Evolutionary conservation across 2,797 vertebrate species (phyloP).

Genomic region (Sarcophilus harrisii): DNA sequence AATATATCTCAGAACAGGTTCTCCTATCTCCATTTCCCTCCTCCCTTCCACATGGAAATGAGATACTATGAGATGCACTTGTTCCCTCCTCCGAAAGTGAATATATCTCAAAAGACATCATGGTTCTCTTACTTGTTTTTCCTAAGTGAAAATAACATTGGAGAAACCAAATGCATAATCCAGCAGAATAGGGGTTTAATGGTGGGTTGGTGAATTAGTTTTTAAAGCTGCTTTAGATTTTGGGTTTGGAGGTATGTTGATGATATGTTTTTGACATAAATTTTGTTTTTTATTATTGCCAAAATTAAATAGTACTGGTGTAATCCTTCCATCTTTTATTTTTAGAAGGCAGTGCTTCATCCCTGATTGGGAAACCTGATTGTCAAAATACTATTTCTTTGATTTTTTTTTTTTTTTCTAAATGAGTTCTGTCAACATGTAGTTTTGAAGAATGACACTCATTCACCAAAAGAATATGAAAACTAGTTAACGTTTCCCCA

Average conservation of each 20-base stretch:
- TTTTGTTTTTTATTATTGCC: slow-evolving; percentile 70
- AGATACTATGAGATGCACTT: slow-evolving; percentile 38
- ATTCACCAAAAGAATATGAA: slow-evolving; percentile 81
- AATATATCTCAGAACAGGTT: not conserved
- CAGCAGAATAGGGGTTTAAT: slow-evolving; percentile 62
- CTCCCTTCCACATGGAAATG: not conserved
- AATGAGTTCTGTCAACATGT: slow-evolving; percentile 78
- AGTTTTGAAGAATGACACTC: slow-evolving; percentile 78
- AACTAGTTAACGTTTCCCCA: slow-evolving; percentile 76
- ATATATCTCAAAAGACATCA: slow-evolving; percentile 45
- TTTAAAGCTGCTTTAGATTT: slow-evolving; percentile 65
- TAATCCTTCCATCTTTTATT: slow-evolving; percentile 80
- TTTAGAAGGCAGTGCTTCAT: slow-evolving; percentile 78
- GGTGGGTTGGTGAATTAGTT: slow-evolving; percentile 58
- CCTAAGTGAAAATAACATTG: slow-evolving; percentile 48
- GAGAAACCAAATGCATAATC: slow-evolving; percentile 64
- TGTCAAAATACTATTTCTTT: slow-evolving; percentile 73
- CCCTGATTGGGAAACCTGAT: slow-evolving; percentile 78
- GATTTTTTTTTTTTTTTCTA: slow-evolving; percentile 68
- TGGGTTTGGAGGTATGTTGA: slow-evolving; percentile 59
- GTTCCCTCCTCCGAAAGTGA: slow-evolving; percentile 58
- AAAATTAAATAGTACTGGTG: slow-evolving; percentile 75
- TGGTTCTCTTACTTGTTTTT: slow-evolving; percentile 60
- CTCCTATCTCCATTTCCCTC: not conserved
- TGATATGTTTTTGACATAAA: slow-evolving; percentile 64